Base-by-base conservation (phyloP, 2,888 invertebrate genomes). In the Thymelicus sylvestris region DNA sequence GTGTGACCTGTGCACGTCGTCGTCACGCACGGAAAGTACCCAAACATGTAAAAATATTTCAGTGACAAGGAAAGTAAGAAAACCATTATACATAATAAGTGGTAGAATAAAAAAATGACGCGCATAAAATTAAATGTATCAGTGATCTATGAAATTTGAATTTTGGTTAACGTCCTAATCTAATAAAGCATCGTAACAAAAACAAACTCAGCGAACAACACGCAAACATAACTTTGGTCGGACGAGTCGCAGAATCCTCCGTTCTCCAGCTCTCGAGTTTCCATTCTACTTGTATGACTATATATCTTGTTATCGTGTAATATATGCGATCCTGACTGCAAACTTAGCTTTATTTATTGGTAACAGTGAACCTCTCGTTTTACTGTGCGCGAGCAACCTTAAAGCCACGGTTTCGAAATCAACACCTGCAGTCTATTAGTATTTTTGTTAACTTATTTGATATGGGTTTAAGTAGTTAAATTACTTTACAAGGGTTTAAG, bases 311-410 rank as follows among this genome's bases (percentile, higher is more conserved):
- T 71, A 71, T 66, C 66, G 52, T 50, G 71, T 71, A 71, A 66
- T 82, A 74, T 80, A 82, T 82, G 79, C 78, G 80, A 80, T 81
- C 77, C 75, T 66, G 73, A 75, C 76, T 76, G 75, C 75, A 75
- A 78, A 74, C 74, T 76, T 78, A 74, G 67, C 73, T 76, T 77
- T 77, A 78, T 80, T 77, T 78, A 80, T 80, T 74, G 76, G 70
- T 75, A 39, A 69, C 69, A 69, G 59, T 48, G 44, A 48, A 12
- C 64, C 69, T 7, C 69, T 65, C 39, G 69, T 38, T 48, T n/a
- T 41, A 70, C 47, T 60, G 63, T 1, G 7, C 19, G 41, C 65
- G 59, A 39, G 52, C 5, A 52, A 65, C 55, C 24, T 55, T 8
- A 12, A 24, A 24, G 12, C 55, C 10, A 47, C 5, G 47, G 50